phyloP scores from a whole-genome alignment of 2,113 vertebrate genomes.

The Spheniscus mendiculus region DNA sequence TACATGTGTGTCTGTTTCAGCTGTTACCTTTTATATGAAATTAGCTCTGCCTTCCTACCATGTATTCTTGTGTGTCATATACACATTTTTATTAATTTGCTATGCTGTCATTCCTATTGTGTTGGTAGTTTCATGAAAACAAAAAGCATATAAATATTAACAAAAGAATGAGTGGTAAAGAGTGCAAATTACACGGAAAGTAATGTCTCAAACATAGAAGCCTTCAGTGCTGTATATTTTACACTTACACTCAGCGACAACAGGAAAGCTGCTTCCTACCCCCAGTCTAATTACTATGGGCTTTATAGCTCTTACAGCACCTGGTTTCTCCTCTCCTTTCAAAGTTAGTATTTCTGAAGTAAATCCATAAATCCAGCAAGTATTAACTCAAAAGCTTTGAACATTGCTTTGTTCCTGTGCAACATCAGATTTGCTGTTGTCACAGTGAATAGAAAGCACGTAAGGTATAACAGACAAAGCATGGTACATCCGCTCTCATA shows the following conservation, averaged over 20 bases:
- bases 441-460: not conserved
- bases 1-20: not conserved
- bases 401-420: not conserved
- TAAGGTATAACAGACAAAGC: not conserved
- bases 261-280: not conserved
- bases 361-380: conserved; percentile 8
- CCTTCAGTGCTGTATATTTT: not conserved
- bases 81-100: not conserved
- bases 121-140: not conserved
- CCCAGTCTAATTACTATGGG: not conserved
- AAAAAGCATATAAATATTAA: not conserved
- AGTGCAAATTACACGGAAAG: not conserved
- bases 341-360: not conserved
- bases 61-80: not conserved
- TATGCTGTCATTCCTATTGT: not conserved
- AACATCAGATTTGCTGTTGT: not conserved
- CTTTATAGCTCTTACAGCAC: not conserved
- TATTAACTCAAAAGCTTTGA: not conserved
- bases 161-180: not conserved
- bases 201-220: not conserved
- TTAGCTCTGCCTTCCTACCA: not conserved
- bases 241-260: not conserved
- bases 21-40: not conserved
- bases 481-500: not conserved
- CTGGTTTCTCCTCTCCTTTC: not conserved